A percentile compares a stretch with the other conserved stretches of the same genome.
Conservation (phyloP, 2,113 vertebrate genomes). For the Octodon degus region DNA sequence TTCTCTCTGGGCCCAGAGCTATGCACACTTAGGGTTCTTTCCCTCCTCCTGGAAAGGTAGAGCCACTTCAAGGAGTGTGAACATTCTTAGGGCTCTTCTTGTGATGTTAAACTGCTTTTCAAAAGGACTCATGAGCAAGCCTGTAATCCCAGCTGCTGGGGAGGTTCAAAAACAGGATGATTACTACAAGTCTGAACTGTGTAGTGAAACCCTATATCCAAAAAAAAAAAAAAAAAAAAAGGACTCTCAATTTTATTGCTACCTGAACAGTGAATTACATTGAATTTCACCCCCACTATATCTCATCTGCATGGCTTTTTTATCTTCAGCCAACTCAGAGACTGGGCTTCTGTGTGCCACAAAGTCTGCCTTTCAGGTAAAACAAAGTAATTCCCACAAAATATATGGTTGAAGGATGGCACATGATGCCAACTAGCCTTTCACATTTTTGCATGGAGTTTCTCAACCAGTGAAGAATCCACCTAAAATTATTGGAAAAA, state of each 20-base stretch:
- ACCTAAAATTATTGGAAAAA: neutral
- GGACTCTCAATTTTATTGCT: neutral
- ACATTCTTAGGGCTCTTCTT: neutral
- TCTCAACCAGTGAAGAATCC: neutral
- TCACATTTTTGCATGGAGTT: neutral
- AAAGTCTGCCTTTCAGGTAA: neutral
- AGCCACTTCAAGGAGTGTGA: neutral
- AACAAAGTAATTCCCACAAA: neutral
- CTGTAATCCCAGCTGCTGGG: too few relatives aligned
- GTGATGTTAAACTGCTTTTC: neutral
- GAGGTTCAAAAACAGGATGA: too few relatives aligned
- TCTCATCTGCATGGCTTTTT: neutral
- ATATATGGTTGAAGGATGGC: too few relatives aligned
- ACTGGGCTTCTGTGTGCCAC: neutral
- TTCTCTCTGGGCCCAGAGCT: neutral
- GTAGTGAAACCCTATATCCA: too few relatives aligned
- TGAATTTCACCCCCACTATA: neutral
- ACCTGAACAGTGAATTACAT: too few relatives aligned
- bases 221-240: too few relatives aligned
- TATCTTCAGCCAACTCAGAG: neutral
- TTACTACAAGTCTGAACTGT: too few relatives aligned
- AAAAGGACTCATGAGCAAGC: neutral
- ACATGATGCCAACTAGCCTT: neutral
- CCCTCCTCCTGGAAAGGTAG: too few relatives aligned
- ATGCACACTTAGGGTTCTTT: accelerated